A percentile compares a stretch with the other conserved stretches of the same genome.
These are phyloP conservation scores for Piaya cayana DNA, from an alignment of 2,113 vertebrate species.

Conservation along the genomic window DNA sequence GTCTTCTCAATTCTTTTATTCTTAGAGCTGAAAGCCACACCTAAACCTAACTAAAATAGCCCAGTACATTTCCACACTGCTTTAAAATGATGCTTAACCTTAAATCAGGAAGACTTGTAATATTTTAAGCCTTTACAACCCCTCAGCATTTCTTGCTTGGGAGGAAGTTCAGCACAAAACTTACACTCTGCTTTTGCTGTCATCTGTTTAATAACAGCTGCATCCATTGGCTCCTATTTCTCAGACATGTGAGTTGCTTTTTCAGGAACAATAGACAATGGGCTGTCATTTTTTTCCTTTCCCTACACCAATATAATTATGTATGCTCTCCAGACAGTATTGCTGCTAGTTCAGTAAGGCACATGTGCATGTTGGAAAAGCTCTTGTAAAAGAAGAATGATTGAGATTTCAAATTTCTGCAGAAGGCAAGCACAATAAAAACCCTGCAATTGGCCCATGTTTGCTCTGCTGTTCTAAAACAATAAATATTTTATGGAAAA, in stretches of 20 bases:
- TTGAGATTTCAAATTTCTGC: slow-evolving; percentile 71
- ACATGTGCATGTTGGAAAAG: slow-evolving; percentile 72
- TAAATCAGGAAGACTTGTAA: not conserved
- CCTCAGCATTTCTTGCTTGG: not conserved
- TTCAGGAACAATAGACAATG: slow-evolving; percentile 51
- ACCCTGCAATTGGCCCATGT: slow-evolving; percentile 49
- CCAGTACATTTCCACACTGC: not conserved
- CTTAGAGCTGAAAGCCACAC: not conserved
- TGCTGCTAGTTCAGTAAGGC: slow-evolving; percentile 68
- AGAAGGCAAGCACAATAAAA: slow-evolving; percentile 72
- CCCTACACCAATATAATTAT: slow-evolving; percentile 60
- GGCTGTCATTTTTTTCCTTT: not conserved
- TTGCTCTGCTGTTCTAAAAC: slow-evolving; percentile 56
- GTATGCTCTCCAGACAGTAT: slow-evolving; percentile 75
- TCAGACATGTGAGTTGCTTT: not conserved
- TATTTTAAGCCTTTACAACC: not conserved
- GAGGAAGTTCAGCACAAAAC: not conserved
- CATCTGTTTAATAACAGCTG: not conserved
- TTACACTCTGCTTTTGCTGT: not conserved
- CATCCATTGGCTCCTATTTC: not conserved
- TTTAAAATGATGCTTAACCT: not conserved
- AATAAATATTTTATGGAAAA: slow-evolving; percentile 69
- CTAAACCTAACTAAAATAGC: not conserved
- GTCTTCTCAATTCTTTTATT: not conserved
- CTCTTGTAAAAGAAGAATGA: slow-evolving; percentile 70